Base-by-base conservation (phyloP, 2,113 vertebrate genomes). In the Nansenia antarctica region DNA sequence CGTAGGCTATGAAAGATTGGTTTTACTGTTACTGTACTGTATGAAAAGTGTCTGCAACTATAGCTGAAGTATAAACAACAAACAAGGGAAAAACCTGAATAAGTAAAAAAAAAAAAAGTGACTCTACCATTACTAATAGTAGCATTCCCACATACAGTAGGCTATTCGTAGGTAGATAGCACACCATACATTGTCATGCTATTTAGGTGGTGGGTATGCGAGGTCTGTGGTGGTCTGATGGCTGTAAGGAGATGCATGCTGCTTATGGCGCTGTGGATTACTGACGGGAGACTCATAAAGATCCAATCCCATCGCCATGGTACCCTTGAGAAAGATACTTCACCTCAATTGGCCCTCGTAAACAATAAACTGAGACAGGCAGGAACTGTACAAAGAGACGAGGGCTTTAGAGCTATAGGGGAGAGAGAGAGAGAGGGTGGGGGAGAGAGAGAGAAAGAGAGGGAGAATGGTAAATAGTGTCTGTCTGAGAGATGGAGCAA, bases 111-210 rank as follows among this genome's bases (percentile, higher is more conserved):
- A n/a, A n/a, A n/a, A n/a, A n/a, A n/a, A n/a, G n/a, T n/a, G n/a
- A n/a, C n/a, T n/a, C n/a, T n/a, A n/a, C n/a, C n/a, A n/a, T n/a
- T n/a, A n/a, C n/a, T n/a, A n/a, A n/a, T n/a, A n/a, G n/a, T n/a
- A n/a, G n/a, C n/a, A n/a, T n/a, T n/a, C n/a, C n/a, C n/a, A n/a
- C n/a, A n/a, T n/a, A n/a, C n/a, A n/a, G n/a, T n/a, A n/a, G n/a
- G n/a, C n/a, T n/a, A n/a, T n/a, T n/a, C n/a, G n/a, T n/a, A n/a
- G n/a, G n/a, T n/a, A n/a, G n/a, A n/a, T n/a, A n/a, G n/a, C n/a
- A n/a, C n/a, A 82, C 81, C 77, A 74, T 35, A 61, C 73, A 72
- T 79, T 79, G 78, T 84, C 84, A 86, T 87, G 77, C 77, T 72
- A 84, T 86, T n/a, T n/a, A n/a, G n/a, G n/a, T 86, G 86, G 27